Conservation (phyloP, 2,888 invertebrate genomes). For the Andrena flavipes region DNA sequence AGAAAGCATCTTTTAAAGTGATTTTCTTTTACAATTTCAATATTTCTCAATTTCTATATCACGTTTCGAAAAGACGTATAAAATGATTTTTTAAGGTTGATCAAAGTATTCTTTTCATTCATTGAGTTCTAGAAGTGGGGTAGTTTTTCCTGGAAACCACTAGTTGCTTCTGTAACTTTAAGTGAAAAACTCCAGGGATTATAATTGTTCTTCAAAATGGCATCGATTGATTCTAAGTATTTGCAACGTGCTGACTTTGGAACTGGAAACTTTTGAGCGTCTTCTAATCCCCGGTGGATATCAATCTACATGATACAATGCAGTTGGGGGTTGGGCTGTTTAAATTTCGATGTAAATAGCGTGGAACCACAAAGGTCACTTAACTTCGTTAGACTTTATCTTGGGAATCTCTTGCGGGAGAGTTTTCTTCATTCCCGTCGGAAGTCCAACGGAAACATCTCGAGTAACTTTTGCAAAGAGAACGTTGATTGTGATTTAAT, state of each 20-base stretch:
- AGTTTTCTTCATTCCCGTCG: conserved; percentile 24
- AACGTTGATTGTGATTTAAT: conserved; percentile 16
- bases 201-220: too few species aligned
- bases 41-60: too few species aligned
- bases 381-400: conserved; percentile 31
- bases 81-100: too few species aligned
- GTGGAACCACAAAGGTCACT: conserved; percentile 19
- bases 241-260: conserved; percentile 41
- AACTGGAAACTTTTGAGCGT: conserved; percentile 40
- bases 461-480: conserved; percentile 1
- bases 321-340: conserved; percentile 28
- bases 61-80: too few species aligned
- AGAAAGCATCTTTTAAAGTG: too few species aligned
- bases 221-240: too few species aligned
- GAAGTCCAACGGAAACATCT: background rate
- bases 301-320: conserved; percentile 20
- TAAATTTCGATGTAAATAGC: conserved; percentile 58
- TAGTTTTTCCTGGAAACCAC: too few species aligned
- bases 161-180: too few species aligned
- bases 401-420: conserved; percentile 8
- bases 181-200: too few species aligned
- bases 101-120: too few species aligned
- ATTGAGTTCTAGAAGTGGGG: too few species aligned
- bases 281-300: conserved; percentile 38
- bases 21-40: too few species aligned